Percentiles rank a stretch among this genome's conserved stretches.
Conservation (phyloP, 2,113 vertebrate genomes). For the Propithecus coquereli region DNA sequence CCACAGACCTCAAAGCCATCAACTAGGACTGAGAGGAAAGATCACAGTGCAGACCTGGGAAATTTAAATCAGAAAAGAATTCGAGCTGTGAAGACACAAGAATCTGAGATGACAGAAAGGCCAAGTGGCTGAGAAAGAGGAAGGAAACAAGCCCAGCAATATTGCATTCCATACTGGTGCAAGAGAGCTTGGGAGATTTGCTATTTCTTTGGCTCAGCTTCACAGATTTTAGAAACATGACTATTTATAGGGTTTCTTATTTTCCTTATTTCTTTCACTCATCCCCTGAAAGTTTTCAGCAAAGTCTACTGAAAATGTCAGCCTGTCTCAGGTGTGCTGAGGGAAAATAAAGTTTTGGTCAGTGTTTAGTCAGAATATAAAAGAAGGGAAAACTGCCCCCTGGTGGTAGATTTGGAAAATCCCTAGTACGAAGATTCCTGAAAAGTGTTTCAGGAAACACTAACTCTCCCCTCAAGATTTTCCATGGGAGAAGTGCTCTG, state of each 20-base stretch:
- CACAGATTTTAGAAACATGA: neutral
- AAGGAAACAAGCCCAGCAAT: neutral
- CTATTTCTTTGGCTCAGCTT: neutral
- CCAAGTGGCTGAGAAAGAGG: neutral
- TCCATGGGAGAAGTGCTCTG: neutral
- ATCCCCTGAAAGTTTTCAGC: neutral
- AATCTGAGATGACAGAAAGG: neutral
- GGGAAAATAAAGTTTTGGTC: neutral
- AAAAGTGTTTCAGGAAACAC: neutral
- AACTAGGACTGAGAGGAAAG: neutral
- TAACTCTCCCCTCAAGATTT: neutral
- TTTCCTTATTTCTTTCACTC: neutral
- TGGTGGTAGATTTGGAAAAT: constrained; percentile 16
- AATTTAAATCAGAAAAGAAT: neutral
- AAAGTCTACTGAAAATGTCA: constrained; percentile 33
- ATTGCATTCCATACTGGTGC: neutral
- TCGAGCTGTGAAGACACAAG: neutral
- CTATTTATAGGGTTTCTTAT: neutral
- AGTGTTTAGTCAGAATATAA: neutral
- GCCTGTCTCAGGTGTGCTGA: neutral
- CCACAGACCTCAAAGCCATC: neutral
- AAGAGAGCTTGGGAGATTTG: neutral
- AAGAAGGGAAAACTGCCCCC: neutral
- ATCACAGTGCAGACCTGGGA: neutral
- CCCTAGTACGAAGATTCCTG: neutral